These are phyloP conservation scores for Anguilla anguilla DNA, from an alignment of 2,797 vertebrate genomes.

Conservation along the genomic window DNA sequence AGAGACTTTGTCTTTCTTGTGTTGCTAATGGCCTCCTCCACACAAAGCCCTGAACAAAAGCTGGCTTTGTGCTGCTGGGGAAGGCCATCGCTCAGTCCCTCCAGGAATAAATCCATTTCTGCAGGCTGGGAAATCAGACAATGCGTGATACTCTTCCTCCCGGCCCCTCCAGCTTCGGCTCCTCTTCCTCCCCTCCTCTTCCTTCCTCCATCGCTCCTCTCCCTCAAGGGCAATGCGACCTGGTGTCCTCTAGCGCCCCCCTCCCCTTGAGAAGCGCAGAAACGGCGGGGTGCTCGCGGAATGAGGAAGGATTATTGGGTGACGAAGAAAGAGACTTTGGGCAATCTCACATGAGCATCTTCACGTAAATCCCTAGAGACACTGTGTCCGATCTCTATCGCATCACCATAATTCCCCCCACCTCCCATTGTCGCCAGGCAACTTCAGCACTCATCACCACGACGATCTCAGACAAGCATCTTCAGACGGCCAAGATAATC, in stretches of 20 bases:
- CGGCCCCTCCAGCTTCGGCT: not conserved
- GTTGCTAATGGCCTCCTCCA: conserved; percentile 38
- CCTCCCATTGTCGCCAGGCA: not conserved
- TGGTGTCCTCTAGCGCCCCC: conserved; percentile 11
- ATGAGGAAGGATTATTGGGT: conserved; percentile 27
- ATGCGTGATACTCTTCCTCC: not conserved
- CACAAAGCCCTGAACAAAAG: not conserved
- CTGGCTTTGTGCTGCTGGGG: conserved; percentile 2
- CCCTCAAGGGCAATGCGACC: conserved; percentile 23
- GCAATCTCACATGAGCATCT: conserved; percentile 32
- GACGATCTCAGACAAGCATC: conserved; percentile 32
- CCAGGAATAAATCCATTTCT: not conserved
- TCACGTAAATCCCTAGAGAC: conserved; percentile 35
- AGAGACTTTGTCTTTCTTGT: conserved; percentile 45
- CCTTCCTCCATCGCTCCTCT: not conserved
- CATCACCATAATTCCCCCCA: conserved; percentile 26
- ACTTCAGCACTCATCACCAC: conserved; percentile 24
- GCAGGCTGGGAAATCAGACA: not conserved
- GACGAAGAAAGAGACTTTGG: conserved; percentile 25
- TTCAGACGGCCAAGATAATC: conserved; percentile 33
- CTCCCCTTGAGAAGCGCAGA: not conserved
- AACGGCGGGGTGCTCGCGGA: not conserved
- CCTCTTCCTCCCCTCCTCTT: not conserved
- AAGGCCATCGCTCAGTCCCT: not conserved
- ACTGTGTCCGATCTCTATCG: conserved; percentile 28